Conservation (phyloP, 2,113 vertebrate species). For the Notarius lentiginosus region DNA sequence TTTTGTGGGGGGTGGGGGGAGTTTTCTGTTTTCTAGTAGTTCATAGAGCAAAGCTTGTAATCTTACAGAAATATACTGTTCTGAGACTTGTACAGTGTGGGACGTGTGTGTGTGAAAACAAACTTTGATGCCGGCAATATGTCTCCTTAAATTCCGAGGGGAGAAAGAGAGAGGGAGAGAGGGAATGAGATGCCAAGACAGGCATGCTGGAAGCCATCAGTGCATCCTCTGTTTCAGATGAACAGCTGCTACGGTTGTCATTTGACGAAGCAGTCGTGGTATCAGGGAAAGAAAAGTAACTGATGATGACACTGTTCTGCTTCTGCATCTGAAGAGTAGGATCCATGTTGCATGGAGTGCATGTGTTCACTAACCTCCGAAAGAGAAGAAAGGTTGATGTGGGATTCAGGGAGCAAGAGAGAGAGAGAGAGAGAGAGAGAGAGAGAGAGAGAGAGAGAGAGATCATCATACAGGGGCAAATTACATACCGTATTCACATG, state of each 20-base stretch:
- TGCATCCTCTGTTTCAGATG: conserved; percentile 30
- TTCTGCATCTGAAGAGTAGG: conserved; percentile 37
- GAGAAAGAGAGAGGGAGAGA: conserved; percentile 22
- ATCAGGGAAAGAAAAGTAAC: conserved; percentile 1
- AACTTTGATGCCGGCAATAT: conserved; percentile 28
- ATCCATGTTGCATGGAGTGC: not conserved
- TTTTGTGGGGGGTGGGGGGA: not conserved
- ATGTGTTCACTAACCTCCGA: conserved; percentile 29
- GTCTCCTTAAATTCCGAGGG: conserved; percentile 8
- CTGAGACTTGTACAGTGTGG: not conserved
- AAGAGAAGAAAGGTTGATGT: not conserved
- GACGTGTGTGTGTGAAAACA: conserved; percentile 2
- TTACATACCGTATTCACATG: conserved; percentile 12
- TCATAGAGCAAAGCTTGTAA: not conserved
- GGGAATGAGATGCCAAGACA: not conserved
- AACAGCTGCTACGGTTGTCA: conserved; percentile 48
- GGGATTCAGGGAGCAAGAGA: not conserved
- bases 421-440: not conserved
- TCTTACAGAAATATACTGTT: not conserved
- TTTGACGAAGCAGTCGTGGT: conserved; percentile 59
- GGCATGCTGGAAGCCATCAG: conserved; percentile 34
- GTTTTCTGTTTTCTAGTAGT: not conserved
- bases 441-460: not conserved
- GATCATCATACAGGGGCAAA: not conserved
- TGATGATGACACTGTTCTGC: conserved; percentile 41